These are phyloP conservation scores for Piliocolobus tephrosceles DNA, from an alignment of 2,113 vertebrate species.

Conservation along the genomic window DNA sequence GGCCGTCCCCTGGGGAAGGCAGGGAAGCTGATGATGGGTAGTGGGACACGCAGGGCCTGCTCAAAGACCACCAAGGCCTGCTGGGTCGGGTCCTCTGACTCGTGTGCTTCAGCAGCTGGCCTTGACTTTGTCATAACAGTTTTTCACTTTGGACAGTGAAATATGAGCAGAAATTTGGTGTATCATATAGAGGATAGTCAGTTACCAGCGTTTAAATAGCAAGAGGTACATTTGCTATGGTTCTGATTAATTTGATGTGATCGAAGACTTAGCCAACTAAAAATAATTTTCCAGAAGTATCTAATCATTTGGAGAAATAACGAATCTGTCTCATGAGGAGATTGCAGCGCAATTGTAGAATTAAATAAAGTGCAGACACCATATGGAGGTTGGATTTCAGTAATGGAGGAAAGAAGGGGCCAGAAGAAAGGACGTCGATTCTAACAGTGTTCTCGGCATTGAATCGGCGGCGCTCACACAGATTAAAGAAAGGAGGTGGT, in stretches of 20 bases:
- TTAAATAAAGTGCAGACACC: not conserved
- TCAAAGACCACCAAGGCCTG: no score
- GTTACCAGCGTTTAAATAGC: not conserved
- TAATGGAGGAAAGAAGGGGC: not conserved
- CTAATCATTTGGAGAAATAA: not conserved
- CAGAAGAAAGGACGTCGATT: not conserved
- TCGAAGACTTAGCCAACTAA: not conserved
- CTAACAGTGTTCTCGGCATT: no score
- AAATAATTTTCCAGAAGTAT: not conserved
- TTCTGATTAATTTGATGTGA: not conserved
- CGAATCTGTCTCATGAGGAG: not conserved
- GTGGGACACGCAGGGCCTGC: no score
- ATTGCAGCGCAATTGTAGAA: not conserved
- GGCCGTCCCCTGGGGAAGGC: not conserved
- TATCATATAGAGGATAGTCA: not conserved
- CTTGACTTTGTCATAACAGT: not conserved
- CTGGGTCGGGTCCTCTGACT: not conserved
- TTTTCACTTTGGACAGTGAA: not conserved
- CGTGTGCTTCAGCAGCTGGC: not conserved
- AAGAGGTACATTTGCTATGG: not conserved
- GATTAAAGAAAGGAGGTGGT: not conserved
- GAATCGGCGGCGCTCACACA: no score
- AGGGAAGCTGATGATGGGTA: not conserved
- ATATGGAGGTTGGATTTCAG: not conserved
- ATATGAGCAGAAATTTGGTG: not conserved